Evolutionary conservation across 2,888 invertebrate species (phyloP).

Genomic region (Latrodectus elegans): DNA sequence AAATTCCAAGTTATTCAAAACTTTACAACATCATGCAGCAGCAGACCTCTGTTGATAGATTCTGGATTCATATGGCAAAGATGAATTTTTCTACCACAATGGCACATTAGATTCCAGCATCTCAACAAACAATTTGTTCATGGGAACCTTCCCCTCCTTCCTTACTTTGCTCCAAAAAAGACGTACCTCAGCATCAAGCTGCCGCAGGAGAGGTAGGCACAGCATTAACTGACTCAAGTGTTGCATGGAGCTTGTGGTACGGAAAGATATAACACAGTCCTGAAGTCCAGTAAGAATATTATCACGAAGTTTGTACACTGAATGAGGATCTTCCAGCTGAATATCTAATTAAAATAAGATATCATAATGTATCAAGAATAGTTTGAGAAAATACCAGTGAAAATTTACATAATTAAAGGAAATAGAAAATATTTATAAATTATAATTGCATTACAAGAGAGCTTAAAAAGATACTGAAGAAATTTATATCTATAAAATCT

Average conservation of each 20-base stretch:
- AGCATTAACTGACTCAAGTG: conserved; percentile 83
- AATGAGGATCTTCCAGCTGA: conserved; percentile 88
- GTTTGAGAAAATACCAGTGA: too few species aligned
- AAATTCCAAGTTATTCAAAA: conserved; percentile 36
- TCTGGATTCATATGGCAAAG: conserved; percentile 47
- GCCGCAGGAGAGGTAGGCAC: conserved; percentile 89
- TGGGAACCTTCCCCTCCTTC: conserved; percentile 89
- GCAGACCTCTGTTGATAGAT: conserved; percentile 51
- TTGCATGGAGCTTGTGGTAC: conserved; percentile 81
- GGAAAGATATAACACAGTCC: conserved; percentile 86
- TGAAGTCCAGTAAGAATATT: conserved; percentile 89
- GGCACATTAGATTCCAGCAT: conserved; percentile 71
- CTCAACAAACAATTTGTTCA: conserved; percentile 90
- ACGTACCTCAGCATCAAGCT: conserved; percentile 90
- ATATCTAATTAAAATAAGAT: conserved; percentile 80
- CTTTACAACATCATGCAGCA: conserved; percentile 7
- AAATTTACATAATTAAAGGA: too few species aligned
- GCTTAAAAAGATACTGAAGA: too few species aligned
- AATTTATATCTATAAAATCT: too few species aligned
- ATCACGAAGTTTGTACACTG: conserved; percentile 90
- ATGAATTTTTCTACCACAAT: conserved; percentile 48
- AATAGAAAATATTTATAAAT: too few species aligned
- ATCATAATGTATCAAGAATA: not conserved
- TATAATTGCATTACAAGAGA: too few species aligned
- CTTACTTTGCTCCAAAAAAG: conserved; percentile 93